These are phyloP conservation scores for Oplegnathus fasciatus DNA, from an alignment of 2,113 vertebrate species.

Conservation along the genomic window DNA sequence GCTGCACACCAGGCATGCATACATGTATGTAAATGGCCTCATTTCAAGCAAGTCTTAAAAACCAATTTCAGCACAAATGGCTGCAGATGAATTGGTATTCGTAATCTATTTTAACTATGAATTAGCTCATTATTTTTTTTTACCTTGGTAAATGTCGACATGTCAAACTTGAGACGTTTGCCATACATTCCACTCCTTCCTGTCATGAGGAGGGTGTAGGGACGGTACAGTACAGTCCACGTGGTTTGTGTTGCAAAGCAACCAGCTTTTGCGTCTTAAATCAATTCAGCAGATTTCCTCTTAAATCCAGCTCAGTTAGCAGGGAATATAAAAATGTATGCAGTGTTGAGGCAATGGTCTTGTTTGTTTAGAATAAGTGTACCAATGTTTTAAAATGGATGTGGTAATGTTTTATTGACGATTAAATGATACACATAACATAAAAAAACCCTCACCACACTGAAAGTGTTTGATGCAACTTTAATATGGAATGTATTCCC, in stretches of 20 bases:
- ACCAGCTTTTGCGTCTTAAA: background rate
- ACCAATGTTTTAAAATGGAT: background rate
- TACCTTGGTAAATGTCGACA: background rate
- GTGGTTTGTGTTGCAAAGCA: background rate
- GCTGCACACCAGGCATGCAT: conserved; percentile 52
- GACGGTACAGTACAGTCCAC: background rate
- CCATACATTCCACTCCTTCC: background rate
- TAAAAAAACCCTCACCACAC: background rate
- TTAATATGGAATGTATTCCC: conserved; percentile 27
- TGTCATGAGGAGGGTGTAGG: background rate
- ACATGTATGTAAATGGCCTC: conserved; percentile 65
- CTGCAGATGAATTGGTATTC: conserved; percentile 31
- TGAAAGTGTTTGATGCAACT: conserved; percentile 33
- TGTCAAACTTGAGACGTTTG: conserved; percentile 20
- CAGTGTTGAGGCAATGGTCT: background rate
- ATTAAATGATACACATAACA: conserved; percentile 11
- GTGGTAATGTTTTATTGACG: conserved; percentile 12
- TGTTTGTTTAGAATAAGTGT: conserved; percentile 9
- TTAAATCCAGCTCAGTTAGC: background rate
- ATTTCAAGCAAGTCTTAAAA: conserved; percentile 47
- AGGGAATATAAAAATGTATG: background rate
- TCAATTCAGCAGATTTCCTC: background rate
- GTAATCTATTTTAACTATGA: conserved; percentile 43
- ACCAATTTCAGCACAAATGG: conserved; percentile 43
- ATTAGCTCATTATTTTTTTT: conserved; percentile 35